Conservation (phyloP, 2,888 invertebrate genomes). For the Drosophila maculinotata region DNA sequence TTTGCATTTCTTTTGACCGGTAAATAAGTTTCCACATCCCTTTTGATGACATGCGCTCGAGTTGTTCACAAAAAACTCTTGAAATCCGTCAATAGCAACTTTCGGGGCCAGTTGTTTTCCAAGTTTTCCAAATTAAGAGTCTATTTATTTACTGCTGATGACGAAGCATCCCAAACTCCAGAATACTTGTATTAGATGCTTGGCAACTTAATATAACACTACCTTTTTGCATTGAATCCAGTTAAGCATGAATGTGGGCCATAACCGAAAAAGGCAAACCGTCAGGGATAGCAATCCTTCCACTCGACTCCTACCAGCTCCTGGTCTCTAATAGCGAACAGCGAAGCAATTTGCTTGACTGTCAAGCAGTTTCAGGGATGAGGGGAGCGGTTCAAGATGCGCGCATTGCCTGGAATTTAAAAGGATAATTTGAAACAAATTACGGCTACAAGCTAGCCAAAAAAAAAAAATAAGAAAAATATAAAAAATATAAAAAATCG, state of each 20-base stretch:
- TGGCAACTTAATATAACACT: slow-evolving; percentile 7
- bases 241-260: slow-evolving; percentile 59
- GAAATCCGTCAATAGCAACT: slow-evolving; percentile 22
- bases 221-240: slow-evolving; percentile 43
- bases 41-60: slow-evolving; percentile 5
- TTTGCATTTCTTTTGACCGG: slow-evolving; percentile 10
- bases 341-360: slow-evolving; percentile 68
- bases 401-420: slow-evolving; percentile 61
- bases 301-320: not conserved
- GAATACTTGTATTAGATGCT: not conserved
- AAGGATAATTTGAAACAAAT: slow-evolving; percentile 79
- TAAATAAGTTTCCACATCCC: slow-evolving; percentile 23
- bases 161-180: slow-evolving; percentile 12
- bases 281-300: not conserved
- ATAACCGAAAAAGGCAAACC: slow-evolving; percentile 6
- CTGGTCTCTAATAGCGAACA: slow-evolving; percentile 45
- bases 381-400: slow-evolving; percentile 25
- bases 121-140: slow-evolving; percentile 70
- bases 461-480: not conserved
- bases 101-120: slow-evolving; percentile 42
- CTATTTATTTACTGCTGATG: slow-evolving; percentile 69
- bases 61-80: slow-evolving; percentile 1
- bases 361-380: slow-evolving; percentile 35
- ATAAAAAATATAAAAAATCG: too few relatives aligned
- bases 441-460: slow-evolving; percentile 46